Evolutionary conservation across 2,113 vertebrate species (phyloP).

Genomic region (Phyllopteryx taeniolatus): DNA sequence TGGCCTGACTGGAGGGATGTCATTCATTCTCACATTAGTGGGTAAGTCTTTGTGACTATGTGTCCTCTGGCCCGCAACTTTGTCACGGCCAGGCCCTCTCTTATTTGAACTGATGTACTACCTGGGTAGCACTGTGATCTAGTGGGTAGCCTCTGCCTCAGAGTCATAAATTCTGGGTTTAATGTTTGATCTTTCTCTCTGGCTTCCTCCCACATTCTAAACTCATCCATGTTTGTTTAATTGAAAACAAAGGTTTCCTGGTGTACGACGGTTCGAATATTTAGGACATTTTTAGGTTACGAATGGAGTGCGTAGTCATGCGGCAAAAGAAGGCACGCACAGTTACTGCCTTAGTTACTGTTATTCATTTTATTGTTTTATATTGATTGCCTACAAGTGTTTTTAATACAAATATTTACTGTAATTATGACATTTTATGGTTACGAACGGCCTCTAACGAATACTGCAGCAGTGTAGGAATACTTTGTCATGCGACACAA

Average conservation of each 20-base stretch:
- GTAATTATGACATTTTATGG: neutral
- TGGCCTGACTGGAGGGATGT: neutral
- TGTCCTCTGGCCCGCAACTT: neutral
- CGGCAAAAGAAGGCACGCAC: neutral
- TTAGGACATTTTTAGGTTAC: neutral
- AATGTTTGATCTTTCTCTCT: neutral
- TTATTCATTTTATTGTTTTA: neutral
- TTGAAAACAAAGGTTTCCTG: neutral
- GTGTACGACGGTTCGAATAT: neutral
- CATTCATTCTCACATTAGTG: neutral
- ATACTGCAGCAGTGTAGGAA: neutral
- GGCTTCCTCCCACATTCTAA: neutral
- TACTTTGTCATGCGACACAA: neutral
- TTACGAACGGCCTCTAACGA: neutral
- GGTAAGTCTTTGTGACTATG: neutral
- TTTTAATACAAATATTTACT: slow-evolving; percentile 4
- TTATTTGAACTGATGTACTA: neutral
- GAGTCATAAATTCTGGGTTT: neutral
- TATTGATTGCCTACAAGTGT: neutral
- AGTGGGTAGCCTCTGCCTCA: neutral
- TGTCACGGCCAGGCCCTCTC: neutral
- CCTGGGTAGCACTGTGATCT: neutral
- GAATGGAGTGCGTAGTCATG: neutral
- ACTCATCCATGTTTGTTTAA: neutral
- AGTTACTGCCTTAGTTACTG: neutral